phyloP scores from a whole-genome alignment of 2,113 vertebrate species.

The Hippolais icterina region DNA sequence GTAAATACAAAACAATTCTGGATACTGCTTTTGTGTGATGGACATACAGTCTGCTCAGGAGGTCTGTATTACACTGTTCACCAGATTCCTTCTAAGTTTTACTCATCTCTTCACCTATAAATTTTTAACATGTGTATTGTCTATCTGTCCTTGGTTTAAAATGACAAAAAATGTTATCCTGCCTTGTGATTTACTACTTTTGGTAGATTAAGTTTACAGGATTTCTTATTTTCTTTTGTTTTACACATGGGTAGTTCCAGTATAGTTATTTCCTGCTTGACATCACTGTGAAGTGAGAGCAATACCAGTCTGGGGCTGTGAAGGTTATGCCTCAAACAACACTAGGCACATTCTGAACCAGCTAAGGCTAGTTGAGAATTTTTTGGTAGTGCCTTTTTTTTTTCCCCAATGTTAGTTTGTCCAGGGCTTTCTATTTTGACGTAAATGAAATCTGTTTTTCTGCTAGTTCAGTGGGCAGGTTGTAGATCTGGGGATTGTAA shows the following conservation, averaged over 20 bases:
- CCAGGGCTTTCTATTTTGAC: background rate
- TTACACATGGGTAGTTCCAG: background rate
- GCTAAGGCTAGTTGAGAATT: background rate
- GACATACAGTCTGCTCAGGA: background rate
- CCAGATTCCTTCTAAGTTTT: background rate
- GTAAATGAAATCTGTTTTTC: background rate
- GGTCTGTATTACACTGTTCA: background rate
- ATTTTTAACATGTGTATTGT: background rate
- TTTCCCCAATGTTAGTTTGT: background rate
- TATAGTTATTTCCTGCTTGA: background rate
- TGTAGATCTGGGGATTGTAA: background rate
- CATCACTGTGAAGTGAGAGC: background rate
- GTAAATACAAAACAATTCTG: background rate
- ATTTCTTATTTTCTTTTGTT: background rate
- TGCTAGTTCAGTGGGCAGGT: background rate
- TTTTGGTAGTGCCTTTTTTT: background rate
- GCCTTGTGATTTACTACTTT: background rate
- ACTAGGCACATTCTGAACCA: background rate
- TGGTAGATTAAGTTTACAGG: background rate
- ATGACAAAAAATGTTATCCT: background rate
- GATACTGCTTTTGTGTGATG: background rate
- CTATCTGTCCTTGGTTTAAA: background rate
- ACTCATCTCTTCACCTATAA: background rate
- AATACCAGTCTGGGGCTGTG: background rate
- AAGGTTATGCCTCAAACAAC: background rate